Evolutionary conservation across 1,140 invertebrate species (phyloP).

Genomic region (Grapholita molesta): DNA sequence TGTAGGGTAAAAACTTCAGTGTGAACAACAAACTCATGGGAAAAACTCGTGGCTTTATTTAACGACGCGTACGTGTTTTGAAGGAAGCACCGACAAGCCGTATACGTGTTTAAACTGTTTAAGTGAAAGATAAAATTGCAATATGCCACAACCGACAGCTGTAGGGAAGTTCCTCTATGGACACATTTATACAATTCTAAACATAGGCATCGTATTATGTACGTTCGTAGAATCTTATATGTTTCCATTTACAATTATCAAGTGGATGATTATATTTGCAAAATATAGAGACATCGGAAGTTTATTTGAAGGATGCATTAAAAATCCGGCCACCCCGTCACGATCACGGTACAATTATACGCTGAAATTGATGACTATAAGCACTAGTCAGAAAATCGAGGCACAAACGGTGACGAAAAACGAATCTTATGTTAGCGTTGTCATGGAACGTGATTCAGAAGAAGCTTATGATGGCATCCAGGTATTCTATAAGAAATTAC

Average conservation of each 20-base stretch:
- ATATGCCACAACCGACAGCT: background rate
- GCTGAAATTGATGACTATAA: slow-evolving; percentile 25
- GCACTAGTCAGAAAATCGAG: background rate
- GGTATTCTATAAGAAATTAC: slow-evolving; percentile 2
- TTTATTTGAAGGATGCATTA: background rate
- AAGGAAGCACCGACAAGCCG: background rate
- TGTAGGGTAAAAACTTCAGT: background rate
- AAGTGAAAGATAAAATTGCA: slow-evolving; percentile 6
- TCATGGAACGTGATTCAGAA: slow-evolving; percentile 19
- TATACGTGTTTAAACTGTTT: slow-evolving; percentile 8
- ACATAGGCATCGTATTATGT: slow-evolving; percentile 26
- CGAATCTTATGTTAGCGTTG: slow-evolving; percentile 29
- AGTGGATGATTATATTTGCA: slow-evolving; percentile 32
- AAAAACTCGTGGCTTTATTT: slow-evolving; percentile 10
- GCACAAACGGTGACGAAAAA: background rate
- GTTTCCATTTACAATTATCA: slow-evolving; percentile 35
- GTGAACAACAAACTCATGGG: background rate
- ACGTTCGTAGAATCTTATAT: slow-evolving; percentile 33
- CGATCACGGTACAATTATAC: slow-evolving; percentile 26
- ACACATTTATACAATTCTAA: slow-evolving; percentile 22
- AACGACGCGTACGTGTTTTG: background rate
- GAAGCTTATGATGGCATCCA: slow-evolving; percentile 18
- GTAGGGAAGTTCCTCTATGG: slow-evolving; percentile 9
- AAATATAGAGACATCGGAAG: slow-evolving; percentile 23
- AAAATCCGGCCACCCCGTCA: background rate